A percentile compares a stretch with the other conserved stretches of the same genome.
Conservation (phyloP, 2,113 vertebrate genomes). For the Aegypius monachus region DNA sequence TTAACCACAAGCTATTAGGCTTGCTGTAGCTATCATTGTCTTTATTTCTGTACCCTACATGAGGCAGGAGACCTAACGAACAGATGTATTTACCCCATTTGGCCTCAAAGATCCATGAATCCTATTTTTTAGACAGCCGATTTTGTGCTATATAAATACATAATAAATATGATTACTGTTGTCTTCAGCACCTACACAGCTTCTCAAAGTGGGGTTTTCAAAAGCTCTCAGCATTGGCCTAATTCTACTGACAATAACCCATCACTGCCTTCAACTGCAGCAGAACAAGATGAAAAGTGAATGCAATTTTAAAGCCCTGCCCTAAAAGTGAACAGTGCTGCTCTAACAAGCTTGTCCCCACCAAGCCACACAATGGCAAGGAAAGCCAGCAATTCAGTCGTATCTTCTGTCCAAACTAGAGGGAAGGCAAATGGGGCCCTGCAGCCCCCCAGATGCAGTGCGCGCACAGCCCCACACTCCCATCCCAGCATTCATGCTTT, state of each 20-base stretch:
- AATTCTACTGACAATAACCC: background rate
- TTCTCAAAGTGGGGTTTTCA: background rate
- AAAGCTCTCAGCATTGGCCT: background rate
- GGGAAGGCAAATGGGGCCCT: background rate
- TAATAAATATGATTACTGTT: background rate
- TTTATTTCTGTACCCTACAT: background rate
- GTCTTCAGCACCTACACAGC: background rate
- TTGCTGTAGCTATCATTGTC: background rate
- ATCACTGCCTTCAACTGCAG: background rate
- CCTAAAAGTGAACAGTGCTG: background rate
- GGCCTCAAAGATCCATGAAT: background rate
- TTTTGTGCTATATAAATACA: background rate
- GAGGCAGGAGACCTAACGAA: background rate
- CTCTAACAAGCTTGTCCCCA: background rate
- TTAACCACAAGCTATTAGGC: background rate
- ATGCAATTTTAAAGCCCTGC: background rate
- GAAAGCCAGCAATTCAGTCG: background rate
- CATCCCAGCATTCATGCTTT: background rate
- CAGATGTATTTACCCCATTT: background rate
- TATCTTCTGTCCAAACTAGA: background rate
- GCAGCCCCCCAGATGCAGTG: background rate
- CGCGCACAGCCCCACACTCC: fast-evolving
- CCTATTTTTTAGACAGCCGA: background rate
- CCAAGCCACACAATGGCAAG: background rate
- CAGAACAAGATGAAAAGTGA: background rate